Percentiles rank a stretch among this genome's conserved stretches.
Evolutionary conservation across 2,113 vertebrate genomes (phyloP).

Genomic region (Thomomys bottae): DNA sequence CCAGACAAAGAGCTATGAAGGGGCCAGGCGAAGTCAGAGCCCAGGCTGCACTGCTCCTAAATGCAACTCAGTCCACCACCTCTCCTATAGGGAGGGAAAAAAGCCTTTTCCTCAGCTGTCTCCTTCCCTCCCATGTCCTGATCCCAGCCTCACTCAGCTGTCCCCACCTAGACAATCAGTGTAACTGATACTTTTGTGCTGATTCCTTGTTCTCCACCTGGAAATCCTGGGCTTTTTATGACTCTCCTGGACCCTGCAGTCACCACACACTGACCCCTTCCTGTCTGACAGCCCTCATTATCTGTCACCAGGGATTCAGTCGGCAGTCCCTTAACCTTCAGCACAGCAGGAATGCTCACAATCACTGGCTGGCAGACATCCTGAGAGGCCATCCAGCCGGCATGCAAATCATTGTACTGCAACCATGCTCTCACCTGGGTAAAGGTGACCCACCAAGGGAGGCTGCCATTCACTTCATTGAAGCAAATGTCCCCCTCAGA

Average conservation of each 20-base stretch:
- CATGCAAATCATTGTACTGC: fast-evolving
- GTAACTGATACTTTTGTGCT: no score
- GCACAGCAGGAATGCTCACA: background rate
- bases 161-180: background rate
- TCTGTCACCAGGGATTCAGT: background rate
- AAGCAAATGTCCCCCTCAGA: background rate
- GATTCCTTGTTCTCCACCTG: background rate
- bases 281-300: background rate
- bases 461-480: background rate
- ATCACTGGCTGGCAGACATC: background rate
- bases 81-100: background rate
- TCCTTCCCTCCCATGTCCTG: background rate
- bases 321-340: background rate
- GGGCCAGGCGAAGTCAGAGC: no score
- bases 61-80: background rate
- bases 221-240: background rate
- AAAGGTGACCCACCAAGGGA: background rate
- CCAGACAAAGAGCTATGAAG: background rate
- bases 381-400: background rate
- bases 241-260: background rate
- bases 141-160: background rate
- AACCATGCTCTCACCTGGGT: background rate
- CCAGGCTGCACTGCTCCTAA: background rate
- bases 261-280: background rate
- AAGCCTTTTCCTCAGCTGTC: background rate